A percentile compares a stretch with the other conserved stretches of the same genome.
phyloP scores from a whole-genome alignment of 2,888 invertebrate genomes.

The Clistopyga incitator region DNA sequence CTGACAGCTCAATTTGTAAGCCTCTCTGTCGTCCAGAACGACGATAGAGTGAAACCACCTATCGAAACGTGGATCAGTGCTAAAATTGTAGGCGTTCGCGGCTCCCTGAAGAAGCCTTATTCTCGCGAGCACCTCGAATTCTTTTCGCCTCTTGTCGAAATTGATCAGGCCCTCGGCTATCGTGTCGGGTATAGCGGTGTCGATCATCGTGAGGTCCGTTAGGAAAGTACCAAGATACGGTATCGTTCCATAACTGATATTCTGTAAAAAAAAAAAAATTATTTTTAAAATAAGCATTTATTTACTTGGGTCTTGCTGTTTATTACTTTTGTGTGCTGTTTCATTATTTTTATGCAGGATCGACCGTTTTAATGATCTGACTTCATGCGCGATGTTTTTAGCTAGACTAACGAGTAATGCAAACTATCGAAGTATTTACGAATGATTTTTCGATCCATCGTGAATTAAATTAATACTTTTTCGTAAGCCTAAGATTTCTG shows the following conservation, averaged over 20 bases:
- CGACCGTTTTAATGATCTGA: too few species aligned
- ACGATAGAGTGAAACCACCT: conserved; percentile 97
- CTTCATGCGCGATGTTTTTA: too few species aligned
- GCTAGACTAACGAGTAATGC: too few species aligned
- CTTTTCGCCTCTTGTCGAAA: conserved; percentile 98
- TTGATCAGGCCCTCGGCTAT: conserved; percentile 95
- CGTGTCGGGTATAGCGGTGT: conserved; percentile 96
- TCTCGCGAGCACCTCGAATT: conserved; percentile 99
- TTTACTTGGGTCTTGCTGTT: too few species aligned
- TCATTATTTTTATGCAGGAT: background rate
- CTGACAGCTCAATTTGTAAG: conserved; percentile 95
- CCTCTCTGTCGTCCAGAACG: conserved; percentile 96
- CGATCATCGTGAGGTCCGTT: conserved; percentile 99
- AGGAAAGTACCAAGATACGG: conserved; percentile 99
- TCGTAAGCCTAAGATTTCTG: too few species aligned
- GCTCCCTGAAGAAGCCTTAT: conserved; percentile 98
- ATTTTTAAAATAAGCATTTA: conserved; percentile 19
- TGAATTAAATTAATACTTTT: too few species aligned
- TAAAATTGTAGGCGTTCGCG: conserved; percentile 96
- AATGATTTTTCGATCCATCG: too few species aligned
- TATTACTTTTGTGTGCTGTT: background rate
- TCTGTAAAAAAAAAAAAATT: conserved; percentile 81
- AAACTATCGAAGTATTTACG: too few species aligned
- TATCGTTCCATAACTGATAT: conserved; percentile 96
- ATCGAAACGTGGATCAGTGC: conserved; percentile 94